phyloP scores from a whole-genome alignment of 2,888 invertebrate genomes.

The Lottia scabra region DNA sequence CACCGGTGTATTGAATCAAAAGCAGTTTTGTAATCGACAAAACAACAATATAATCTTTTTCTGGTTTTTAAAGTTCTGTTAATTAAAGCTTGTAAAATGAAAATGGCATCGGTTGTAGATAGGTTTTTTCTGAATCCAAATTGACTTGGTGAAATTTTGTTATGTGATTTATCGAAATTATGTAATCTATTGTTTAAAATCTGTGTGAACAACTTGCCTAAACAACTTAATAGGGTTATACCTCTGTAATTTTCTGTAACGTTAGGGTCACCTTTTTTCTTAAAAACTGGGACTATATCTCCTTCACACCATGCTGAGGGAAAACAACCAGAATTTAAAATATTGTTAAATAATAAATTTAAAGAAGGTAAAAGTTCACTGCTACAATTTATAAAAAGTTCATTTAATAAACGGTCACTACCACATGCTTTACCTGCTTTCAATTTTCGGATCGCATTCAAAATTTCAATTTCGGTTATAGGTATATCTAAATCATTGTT shows the following conservation, averaged over 20 bases:
- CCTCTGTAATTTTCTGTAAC: not conserved
- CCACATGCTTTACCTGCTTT: no score
- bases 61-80: not conserved
- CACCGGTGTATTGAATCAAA: not conserved
- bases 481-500: no score
- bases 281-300: slow-evolving; percentile 10
- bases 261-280: slow-evolving; percentile 1
- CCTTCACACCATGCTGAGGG: slow-evolving; percentile 1
- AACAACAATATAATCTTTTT: no score
- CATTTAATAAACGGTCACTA: no score
- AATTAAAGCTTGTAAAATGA: not conserved
- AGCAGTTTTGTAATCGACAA: not conserved
- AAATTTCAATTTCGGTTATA: no score
- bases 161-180: not conserved
- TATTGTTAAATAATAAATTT: no score
- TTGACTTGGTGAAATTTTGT: not conserved
- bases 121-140: no score
- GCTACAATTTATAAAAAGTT: no score
- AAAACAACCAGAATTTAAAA: slow-evolving; percentile 2
- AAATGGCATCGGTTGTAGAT: not conserved
- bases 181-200: not conserved
- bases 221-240: not conserved
- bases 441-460: no score
- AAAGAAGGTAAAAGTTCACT: no score
- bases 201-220: not conserved